Evolutionary conservation across 2,113 vertebrate genomes (phyloP).

Genomic region (Macrotus californicus): DNA sequence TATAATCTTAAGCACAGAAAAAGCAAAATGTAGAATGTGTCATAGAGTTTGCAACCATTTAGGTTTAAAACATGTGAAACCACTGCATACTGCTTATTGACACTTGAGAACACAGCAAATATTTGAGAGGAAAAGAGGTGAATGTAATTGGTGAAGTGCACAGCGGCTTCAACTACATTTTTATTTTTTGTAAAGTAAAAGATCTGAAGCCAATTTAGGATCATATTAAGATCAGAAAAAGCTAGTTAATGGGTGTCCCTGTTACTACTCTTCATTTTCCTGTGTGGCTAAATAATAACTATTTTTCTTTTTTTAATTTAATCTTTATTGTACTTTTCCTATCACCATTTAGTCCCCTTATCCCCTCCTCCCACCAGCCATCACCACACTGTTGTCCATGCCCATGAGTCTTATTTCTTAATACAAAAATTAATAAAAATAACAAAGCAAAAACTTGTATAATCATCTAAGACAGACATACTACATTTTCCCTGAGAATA

Average conservation of each 20-base stretch:
- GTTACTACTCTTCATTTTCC: neutral
- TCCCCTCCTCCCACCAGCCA: too few species aligned
- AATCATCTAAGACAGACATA: neutral
- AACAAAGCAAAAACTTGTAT: neutral
- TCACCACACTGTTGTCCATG: too few species aligned
- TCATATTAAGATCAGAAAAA: neutral
- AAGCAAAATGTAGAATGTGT: neutral
- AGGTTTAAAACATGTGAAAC: neutral
- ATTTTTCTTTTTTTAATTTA: neutral
- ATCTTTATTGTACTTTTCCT: too few species aligned
- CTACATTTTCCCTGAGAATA: neutral
- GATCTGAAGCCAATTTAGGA: neutral
- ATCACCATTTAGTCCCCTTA: too few species aligned
- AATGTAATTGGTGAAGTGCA: neutral
- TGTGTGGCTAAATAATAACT: neutral
- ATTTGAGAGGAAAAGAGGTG: neutral
- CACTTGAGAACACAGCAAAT: neutral
- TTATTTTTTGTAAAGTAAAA: neutral
- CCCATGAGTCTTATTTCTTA: neutral
- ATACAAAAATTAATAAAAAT: neutral
- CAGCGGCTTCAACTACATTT: neutral
- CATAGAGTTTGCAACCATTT: neutral
- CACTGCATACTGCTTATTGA: neutral
- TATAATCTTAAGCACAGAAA: neutral
- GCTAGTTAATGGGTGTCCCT: neutral